Evolutionary conservation across 2,797 vertebrate genomes (phyloP).

Genomic region (Linurgus olivaceus): DNA sequence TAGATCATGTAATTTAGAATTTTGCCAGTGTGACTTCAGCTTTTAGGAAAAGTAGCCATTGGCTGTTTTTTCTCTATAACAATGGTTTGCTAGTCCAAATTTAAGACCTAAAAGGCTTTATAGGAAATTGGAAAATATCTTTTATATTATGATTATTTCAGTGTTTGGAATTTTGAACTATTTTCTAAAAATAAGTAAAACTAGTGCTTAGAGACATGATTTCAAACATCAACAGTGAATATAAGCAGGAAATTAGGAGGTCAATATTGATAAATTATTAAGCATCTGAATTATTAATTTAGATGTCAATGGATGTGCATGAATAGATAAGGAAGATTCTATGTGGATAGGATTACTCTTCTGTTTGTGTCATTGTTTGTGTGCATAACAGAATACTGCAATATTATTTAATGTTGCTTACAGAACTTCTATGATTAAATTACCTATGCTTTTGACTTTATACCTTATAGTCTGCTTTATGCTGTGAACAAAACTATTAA

Average conservation of each 20-base stretch:
- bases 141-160: not conserved
- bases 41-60: not conserved
- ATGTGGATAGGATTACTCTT: not conserved
- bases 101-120: not conserved
- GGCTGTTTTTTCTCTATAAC: not conserved
- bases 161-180: not conserved
- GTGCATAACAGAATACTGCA: not conserved
- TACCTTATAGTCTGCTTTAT: not conserved
- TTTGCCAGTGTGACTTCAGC: not conserved
- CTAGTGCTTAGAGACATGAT: rapidly evolving
- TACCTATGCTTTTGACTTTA: not conserved
- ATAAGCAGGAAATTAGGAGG: not conserved
- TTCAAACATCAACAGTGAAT: not conserved
- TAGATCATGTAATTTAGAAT: not conserved
- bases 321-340: not conserved
- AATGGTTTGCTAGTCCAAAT: not conserved
- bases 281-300: not conserved
- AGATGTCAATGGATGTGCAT: not conserved
- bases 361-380: not conserved
- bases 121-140: not conserved
- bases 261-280: not conserved
- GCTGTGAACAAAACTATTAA: not conserved
- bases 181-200: not conserved
- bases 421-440: not conserved
- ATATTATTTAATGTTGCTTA: not conserved